Conservation (phyloP, 1,140 invertebrate species). For the Calephelis nemesis region DNA sequence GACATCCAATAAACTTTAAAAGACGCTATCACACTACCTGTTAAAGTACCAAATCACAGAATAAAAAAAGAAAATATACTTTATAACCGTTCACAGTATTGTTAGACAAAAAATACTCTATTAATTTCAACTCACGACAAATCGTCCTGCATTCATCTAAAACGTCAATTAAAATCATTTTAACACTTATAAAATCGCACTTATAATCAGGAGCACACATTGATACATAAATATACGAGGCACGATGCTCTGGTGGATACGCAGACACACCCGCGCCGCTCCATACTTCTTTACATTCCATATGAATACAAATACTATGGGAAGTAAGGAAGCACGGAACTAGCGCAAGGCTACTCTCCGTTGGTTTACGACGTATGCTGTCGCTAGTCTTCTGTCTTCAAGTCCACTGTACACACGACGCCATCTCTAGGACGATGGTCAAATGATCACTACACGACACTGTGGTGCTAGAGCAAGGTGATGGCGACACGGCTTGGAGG, state of each 20-base stretch:
- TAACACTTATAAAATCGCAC: slow-evolving; percentile 5
- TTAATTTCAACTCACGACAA: slow-evolving; percentile 11
- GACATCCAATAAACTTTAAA: slow-evolving; percentile 55
- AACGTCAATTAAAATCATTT: slow-evolving; percentile 7
- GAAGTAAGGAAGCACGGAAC: slow-evolving; percentile 97
- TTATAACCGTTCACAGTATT: not conserved
- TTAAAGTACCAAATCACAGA: not conserved
- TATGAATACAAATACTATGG: slow-evolving; percentile 91
- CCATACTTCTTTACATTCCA: slow-evolving; percentile 99
- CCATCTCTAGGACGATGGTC: slow-evolving; percentile 48
- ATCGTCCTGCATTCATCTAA: slow-evolving; percentile 5
- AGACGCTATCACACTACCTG: slow-evolving; percentile 26
- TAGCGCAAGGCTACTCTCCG: slow-evolving; percentile 80
- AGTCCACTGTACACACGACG: slow-evolving; percentile 36
- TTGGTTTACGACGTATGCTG: slow-evolving; percentile 28
- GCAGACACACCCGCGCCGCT: slow-evolving; percentile 80
- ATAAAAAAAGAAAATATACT: not conserved
- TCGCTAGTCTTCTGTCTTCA: slow-evolving; percentile 31
- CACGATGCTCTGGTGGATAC: slow-evolving; percentile 37
- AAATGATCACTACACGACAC: slow-evolving; percentile 52
- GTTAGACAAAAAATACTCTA: not conserved
- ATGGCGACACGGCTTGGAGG: slow-evolving; percentile 63
- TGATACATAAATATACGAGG: slow-evolving; percentile 3
- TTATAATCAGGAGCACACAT: not conserved
- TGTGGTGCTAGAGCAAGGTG: slow-evolving; percentile 47